phyloP scores from a whole-genome alignment of 2,888 invertebrate species.

The Uropetala carovei region DNA sequence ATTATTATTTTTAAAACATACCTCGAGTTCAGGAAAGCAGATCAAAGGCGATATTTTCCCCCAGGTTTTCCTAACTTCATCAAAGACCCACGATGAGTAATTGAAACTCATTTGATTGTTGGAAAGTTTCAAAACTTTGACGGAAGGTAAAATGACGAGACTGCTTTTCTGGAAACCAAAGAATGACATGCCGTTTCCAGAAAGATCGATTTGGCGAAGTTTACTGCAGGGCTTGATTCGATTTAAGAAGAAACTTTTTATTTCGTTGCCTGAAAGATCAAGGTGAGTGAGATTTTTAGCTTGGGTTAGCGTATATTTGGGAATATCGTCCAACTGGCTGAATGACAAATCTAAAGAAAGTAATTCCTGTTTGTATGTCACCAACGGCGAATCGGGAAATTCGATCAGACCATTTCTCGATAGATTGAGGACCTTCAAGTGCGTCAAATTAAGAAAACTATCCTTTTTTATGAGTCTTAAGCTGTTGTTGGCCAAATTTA shows the following conservation, averaged over 20 bases:
- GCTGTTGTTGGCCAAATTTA: neutral
- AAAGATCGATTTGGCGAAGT: neutral
- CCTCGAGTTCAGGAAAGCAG: neutral
- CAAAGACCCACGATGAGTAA: neutral
- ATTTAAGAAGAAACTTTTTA: neutral
- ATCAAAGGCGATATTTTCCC: neutral
- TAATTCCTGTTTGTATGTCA: neutral
- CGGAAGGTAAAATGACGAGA: neutral
- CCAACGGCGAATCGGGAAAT: neutral
- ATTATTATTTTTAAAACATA: neutral
- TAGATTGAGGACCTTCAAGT: neutral
- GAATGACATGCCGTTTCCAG: neutral
- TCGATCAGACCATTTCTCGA: neutral
- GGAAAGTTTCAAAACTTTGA: neutral
- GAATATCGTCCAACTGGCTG: neutral
- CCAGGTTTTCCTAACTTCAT: neutral
- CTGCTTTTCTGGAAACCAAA: neutral
- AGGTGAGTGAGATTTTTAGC: neutral
- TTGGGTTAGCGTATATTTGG: neutral
- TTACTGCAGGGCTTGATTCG: neutral
- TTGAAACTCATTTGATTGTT: neutral
- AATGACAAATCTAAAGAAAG: neutral
- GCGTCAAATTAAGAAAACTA: neutral
- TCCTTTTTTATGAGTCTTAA: neutral
- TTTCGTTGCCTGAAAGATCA: neutral